Evolutionary conservation across 2,113 vertebrate genomes (phyloP).

Genomic region (Bubo blakistoni): DNA sequence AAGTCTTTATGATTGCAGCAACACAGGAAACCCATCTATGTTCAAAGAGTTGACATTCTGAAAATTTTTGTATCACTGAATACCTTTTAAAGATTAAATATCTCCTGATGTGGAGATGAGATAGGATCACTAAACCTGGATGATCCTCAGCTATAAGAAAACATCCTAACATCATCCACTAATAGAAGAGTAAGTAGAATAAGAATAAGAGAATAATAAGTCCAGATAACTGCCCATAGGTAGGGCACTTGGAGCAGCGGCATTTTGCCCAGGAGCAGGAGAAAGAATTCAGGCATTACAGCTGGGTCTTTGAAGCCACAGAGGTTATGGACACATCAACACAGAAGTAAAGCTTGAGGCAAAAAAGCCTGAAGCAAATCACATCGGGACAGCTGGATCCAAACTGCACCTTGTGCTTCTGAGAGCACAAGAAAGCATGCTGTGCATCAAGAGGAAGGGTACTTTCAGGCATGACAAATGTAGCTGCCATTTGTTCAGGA

Average conservation of each 20-base stretch:
- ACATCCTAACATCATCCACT: not conserved
- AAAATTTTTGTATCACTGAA: not conserved
- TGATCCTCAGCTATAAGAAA: not conserved
- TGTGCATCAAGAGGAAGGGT: not conserved
- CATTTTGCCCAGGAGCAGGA: not conserved
- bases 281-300: not conserved
- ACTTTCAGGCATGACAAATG: not conserved
- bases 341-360: not conserved
- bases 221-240: not conserved
- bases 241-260: not conserved
- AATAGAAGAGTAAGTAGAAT: not conserved
- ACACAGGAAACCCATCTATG: fast-evolving
- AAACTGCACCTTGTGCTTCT: not conserved
- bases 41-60: not conserved
- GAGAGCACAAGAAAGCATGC: not conserved
- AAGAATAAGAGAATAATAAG: not conserved
- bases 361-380: not conserved
- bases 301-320: not conserved
- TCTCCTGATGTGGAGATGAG: not conserved
- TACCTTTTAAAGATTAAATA: not conserved
- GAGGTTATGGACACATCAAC: not conserved
- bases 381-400: not conserved
- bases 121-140: not conserved
- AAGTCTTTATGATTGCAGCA: not conserved
- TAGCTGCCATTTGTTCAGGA: not conserved